A percentile compares a stretch with the other conserved stretches of the same genome.
Conservation (phyloP, 1,140 invertebrate species). For the Chionoecetes opilio region DNA sequence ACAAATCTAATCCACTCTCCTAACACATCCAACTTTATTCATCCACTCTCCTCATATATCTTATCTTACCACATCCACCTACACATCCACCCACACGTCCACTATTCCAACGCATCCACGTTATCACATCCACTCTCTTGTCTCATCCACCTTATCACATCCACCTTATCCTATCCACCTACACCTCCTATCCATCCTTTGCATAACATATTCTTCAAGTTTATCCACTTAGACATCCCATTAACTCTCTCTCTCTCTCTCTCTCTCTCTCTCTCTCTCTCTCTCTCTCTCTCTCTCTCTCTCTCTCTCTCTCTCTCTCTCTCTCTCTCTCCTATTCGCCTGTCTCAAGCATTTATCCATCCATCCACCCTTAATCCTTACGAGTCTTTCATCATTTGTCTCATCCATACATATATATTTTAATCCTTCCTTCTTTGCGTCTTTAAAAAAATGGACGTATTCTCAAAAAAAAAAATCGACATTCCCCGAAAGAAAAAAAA, state of each 20-base stretch:
- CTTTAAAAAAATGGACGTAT: too few relatives aligned
- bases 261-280: neutral
- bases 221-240: neutral
- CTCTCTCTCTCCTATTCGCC: neutral
- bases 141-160: neutral
- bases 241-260: neutral
- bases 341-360: neutral
- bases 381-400: too few relatives aligned
- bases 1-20: neutral
- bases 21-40: neutral
- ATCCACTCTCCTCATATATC: too few relatives aligned
- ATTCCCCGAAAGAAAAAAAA: too few relatives aligned
- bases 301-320: constrained; percentile 19
- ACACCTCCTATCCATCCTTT: neutral
- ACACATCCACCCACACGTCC: neutral
- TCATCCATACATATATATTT: too few relatives aligned
- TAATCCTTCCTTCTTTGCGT: too few relatives aligned
- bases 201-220: neutral
- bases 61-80: neutral
- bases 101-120: neutral
- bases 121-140: neutral
- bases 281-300: neutral
- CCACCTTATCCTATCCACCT: neutral
- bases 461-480: too few relatives aligned
- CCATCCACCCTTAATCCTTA: too few relatives aligned